Evolutionary conservation across 2,888 invertebrate genomes (phyloP), one percentile per base, ranked within the genome.

Genomic region (Silvanus unidentatus): DNA sequence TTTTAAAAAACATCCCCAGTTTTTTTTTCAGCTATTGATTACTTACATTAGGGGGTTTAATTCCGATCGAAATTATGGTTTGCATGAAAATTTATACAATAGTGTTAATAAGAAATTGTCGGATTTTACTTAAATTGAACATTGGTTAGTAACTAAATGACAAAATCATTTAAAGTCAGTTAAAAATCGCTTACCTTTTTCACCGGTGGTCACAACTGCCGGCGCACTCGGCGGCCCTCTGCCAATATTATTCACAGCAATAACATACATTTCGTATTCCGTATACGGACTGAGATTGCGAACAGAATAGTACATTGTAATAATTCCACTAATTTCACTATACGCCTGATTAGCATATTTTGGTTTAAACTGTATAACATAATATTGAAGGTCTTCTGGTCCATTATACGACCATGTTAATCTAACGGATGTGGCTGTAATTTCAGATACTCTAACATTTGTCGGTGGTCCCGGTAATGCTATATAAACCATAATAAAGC

Each of bases 361-460:
- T 37, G 93, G 93, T 71, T 95, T 95, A 78, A 95, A 96, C 73
- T 94, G 93, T 63, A 98, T 91, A 57, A 95, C 90, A 75, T 95
- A 98, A 71, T 95, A 95, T 63, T 88, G 88, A n/a, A 95, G 81
- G 62, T 94, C 93, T 64, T 90, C 89, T 1, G 88, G 82, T 10
- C 86, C 85, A 61, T 86, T 88, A 73, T 93, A 92, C 0, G 89
- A 86, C 98, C 98, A 99, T 10, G 88, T 84, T 46, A 99, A 77
- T 43, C 92, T 82, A 15, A 98, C 93, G 1, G 94, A 90, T 13
- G 91, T 90, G 5, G 96, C 90, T 2, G 95, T 94, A 57, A 97
- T 88, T 70, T 96, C 96, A 1, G 93, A 91, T 16, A 93, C 87
- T 60, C 86, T 80, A 35, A 98, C 87, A 69, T 90, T 90, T 14